Base-by-base conservation (phyloP, 2,888 invertebrate genomes). In the Orthosia incerta region DNA sequence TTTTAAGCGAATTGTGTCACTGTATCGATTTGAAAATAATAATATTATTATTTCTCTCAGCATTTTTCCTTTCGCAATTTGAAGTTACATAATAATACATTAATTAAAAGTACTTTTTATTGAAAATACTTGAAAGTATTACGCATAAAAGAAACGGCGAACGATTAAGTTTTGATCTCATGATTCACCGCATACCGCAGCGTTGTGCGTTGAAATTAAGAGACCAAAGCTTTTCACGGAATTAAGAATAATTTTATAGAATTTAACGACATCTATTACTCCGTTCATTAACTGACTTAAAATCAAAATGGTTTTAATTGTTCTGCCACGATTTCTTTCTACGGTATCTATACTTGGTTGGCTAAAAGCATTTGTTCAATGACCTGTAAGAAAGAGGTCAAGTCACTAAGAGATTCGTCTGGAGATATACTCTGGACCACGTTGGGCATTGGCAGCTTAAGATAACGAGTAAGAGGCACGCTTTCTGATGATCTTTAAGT, bases 311-410 rank as follows among this genome's bases (percentile, higher is more conserved):
- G 46, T 67, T 76, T 64, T 78, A 66, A 78, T 82, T 81, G 78
- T 76, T 63, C 50, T 64, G 64, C 16, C 12, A 23, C 9, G 16
- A 68, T 46, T 67, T 74, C 56, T 74, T 65, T 77, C 51, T 18
- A 48, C 39, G 65, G 48, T 64, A 51, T 62, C 61, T 62, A 20
- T 55, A 55, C 45, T 64, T 60, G 55, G 45, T 23, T 48, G 26
- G 23, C 55, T 61, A 26, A 23, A 67, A 63, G 68, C 53, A 46
- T 80, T 46, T 78, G 81, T 75, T 63, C 77, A 63, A 63, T 76
- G 77, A 76, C 62, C 76, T 59, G 77, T 55, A 39, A 55, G 53
- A 76, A 78, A 63, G 67, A 78, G 77, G 76, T 81, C 76, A 81
- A 78, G 76, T 63, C 76, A 76, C 57, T 51, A 76, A 63, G 67